Percentiles rank a stretch among this genome's conserved stretches.
Conservation (phyloP, 2,888 invertebrate genomes). For the Omphaloscelis lunosa region DNA sequence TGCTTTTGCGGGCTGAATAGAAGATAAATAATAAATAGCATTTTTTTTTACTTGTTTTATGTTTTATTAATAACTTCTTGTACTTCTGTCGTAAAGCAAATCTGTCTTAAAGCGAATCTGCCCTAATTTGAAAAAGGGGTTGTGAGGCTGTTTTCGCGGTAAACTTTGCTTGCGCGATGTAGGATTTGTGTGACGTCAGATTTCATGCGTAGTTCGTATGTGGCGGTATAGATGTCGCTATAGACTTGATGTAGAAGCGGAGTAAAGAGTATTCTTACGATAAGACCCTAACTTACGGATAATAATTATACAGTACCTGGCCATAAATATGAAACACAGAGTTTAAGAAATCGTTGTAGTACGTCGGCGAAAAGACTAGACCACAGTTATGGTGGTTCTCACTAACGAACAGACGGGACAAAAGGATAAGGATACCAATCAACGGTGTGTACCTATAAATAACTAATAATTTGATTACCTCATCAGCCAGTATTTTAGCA, state of each 20-base stretch:
- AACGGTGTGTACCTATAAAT: neutral
- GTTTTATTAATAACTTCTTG: too few relatives aligned
- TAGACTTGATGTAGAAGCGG: neutral
- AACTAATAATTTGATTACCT: constrained; percentile 71
- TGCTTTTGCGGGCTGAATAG: too few relatives aligned
- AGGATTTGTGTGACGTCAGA: too few relatives aligned
- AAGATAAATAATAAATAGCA: too few relatives aligned
- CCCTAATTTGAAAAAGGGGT: too few relatives aligned
- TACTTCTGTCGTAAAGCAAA: too few relatives aligned
- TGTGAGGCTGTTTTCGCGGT: neutral
- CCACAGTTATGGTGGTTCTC: neutral
- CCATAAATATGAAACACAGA: neutral
- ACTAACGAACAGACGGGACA: neutral
- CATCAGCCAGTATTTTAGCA: constrained; percentile 79
- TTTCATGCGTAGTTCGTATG: too few relatives aligned
- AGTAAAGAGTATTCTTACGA: neutral
- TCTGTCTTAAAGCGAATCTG: too few relatives aligned
- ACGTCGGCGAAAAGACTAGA: neutral
- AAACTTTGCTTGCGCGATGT: too few relatives aligned
- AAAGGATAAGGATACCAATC: neutral
- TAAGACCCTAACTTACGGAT: neutral
- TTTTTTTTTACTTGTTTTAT: too few relatives aligned
- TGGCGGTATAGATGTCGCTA: too few relatives aligned
- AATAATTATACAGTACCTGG: too few relatives aligned
- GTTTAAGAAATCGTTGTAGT: neutral